Evolutionary conservation across 2,888 invertebrate genomes (phyloP).

Genomic region (Shargacucullia verbasci): DNA sequence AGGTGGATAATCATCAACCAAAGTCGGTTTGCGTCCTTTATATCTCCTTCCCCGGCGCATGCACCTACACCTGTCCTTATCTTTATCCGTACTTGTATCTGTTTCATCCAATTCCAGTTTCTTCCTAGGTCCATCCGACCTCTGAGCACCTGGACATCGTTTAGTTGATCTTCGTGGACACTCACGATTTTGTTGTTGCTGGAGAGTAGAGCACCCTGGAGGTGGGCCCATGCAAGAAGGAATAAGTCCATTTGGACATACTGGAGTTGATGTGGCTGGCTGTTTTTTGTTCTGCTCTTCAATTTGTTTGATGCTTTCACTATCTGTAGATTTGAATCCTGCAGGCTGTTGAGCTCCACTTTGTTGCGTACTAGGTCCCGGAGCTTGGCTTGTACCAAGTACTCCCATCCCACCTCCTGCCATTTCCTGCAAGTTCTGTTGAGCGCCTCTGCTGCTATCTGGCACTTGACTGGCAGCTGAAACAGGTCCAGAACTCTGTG

Average conservation of each 20-base stretch:
- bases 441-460: background rate
- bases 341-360: background rate
- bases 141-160: conserved; percentile 34
- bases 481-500: conserved; percentile 7
- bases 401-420: conserved; percentile 16
- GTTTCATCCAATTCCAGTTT: conserved; percentile 54
- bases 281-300: conserved; percentile 7
- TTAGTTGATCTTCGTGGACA: conserved; percentile 31
- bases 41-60: conserved; percentile 32
- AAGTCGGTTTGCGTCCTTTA: conserved; percentile 33
- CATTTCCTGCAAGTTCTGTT: conserved; percentile 12
- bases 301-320: conserved; percentile 9
- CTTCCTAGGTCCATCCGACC: conserved; percentile 36
- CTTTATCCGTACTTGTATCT: conserved; percentile 53
- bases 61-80: conserved; percentile 47
- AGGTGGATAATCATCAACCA: conserved; percentile 47
- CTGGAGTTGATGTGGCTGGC: background rate
- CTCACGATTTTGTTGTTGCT: background rate
- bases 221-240: conserved; percentile 2
- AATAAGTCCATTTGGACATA: background rate
- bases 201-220: conserved; percentile 1
- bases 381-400: conserved; percentile 28
- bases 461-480: conserved; percentile 20
- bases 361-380: conserved; percentile 23
- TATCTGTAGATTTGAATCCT: conserved; percentile 16